Evolutionary conservation across 2,113 vertebrate genomes (phyloP).

Genomic region (Ochotona princeps): DNA sequence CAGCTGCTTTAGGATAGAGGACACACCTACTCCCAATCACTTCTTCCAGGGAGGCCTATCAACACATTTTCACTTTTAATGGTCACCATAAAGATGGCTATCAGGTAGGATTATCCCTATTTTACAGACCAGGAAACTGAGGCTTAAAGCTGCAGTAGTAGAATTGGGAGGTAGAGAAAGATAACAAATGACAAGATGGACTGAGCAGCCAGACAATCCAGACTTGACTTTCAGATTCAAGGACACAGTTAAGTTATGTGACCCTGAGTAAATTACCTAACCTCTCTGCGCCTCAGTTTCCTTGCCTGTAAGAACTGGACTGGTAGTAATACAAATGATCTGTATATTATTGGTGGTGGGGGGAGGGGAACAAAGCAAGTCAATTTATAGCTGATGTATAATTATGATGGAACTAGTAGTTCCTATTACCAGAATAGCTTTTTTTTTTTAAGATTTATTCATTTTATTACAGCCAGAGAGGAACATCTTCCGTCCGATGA

Average conservation of each 20-base stretch:
- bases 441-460: no score
- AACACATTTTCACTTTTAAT: conserved; percentile 36
- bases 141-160: background rate
- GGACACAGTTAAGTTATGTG: background rate
- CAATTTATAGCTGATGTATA: background rate
- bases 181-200: conserved; percentile 7
- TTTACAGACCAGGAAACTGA: conserved; percentile 57
- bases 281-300: background rate
- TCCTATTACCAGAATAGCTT: conserved; percentile 2
- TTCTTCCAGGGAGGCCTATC: conserved; percentile 36
- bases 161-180: background rate
- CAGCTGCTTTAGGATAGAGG: conserved; percentile 31
- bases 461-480: no score
- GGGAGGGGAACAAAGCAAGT: background rate
- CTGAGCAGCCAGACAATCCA: background rate
- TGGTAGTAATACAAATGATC: conserved; percentile 14
- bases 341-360: background rate
- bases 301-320: background rate
- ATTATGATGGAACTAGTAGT: background rate
- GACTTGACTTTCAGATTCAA: background rate
- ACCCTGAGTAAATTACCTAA: background rate
- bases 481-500: no score
- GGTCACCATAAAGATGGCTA: background rate
- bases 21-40: background rate
- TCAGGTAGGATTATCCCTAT: background rate